These are phyloP conservation scores for Drosophila takahashii DNA, from an alignment of 1,140 invertebrate genomes.

Conservation along the genomic window DNA sequence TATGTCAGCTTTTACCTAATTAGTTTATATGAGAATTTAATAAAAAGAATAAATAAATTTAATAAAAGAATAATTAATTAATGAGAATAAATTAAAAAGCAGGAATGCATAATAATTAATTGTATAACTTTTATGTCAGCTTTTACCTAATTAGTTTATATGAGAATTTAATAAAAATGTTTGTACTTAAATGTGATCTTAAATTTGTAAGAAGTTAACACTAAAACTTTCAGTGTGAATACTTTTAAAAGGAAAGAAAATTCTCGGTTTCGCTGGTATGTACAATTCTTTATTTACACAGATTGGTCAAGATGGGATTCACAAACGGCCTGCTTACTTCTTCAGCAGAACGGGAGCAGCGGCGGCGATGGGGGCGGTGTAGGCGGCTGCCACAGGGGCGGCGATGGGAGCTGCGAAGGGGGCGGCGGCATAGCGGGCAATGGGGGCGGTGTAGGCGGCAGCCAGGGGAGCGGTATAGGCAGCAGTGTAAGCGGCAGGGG, in stretches of 20 bases:
- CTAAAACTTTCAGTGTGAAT: neutral
- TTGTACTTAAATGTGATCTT: no score
- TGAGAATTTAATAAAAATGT: no score
- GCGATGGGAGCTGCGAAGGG: constrained; percentile 79
- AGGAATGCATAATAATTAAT: no score
- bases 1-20: no score
- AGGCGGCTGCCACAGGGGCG: constrained; percentile 43
- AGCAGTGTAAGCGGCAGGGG: constrained; percentile 55
- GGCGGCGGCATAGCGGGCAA: constrained; percentile 63
- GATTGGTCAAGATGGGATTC: constrained; percentile 45
- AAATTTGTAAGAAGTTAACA: no score
- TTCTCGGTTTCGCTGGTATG: constrained; percentile 22
- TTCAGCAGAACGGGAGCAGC: constrained; percentile 69
- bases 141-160: no score
- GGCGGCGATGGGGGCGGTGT: constrained; percentile 57
- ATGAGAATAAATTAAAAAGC: no score
- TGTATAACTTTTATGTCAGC: no score
- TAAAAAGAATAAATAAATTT: no score
- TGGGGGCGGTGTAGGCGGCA: constrained; percentile 40
- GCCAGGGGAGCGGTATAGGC: constrained; percentile 70
- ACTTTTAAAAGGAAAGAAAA: constrained; percentile 2
- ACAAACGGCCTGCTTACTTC: constrained; percentile 52
- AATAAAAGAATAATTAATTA: no score
- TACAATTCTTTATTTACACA: constrained; percentile 68
- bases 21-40: no score